Conservation (phyloP, 37 sponge, comb jelly and placozoan genomes). For the Lycopodina hypogea region DNA sequence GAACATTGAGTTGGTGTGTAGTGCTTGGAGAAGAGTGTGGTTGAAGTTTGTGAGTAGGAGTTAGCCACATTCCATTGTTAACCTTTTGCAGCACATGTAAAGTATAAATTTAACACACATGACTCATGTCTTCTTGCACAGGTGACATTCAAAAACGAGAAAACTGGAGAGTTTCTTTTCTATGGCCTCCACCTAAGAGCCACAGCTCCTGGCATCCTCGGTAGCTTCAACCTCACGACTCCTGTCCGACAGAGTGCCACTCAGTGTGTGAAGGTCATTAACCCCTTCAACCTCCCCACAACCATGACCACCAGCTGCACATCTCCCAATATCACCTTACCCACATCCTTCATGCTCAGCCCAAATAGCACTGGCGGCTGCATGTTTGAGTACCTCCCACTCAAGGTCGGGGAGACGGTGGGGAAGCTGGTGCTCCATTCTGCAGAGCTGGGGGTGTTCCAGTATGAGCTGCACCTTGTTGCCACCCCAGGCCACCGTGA, state of each 20-base stretch:
- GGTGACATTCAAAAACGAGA: conserved; percentile 91
- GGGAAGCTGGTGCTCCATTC: conserved; percentile 78
- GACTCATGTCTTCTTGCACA: conserved; percentile 14
- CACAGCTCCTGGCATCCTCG: conserved; percentile 82
- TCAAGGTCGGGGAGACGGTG: conserved; percentile 76
- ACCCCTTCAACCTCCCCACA: conserved; percentile 85
- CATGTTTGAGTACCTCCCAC: conserved; percentile 95
- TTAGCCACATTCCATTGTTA: not conserved
- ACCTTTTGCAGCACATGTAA: not conserved
- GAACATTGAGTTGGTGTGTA: no score
- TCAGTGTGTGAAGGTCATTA: conserved; percentile 72
- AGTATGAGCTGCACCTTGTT: conserved; percentile 85
- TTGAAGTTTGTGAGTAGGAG: no score
- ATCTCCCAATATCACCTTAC: conserved; percentile 84
- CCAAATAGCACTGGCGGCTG: conserved; percentile 88
- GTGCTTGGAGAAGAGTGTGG: no score
- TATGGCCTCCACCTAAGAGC: conserved; percentile 88
- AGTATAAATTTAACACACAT: not conserved
- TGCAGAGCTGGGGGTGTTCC: conserved; percentile 86
- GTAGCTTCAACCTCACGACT: conserved; percentile 84
- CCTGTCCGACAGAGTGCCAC: conserved; percentile 83
- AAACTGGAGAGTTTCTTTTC: conserved; percentile 91
- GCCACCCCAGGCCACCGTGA: conserved; percentile 84
- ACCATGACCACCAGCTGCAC: conserved; percentile 79
- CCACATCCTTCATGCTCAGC: conserved; percentile 82